Evolutionary conservation across 2,113 vertebrate genomes (phyloP).

Genomic region (rabbit (Oryctolagus cuniculus)): DNA sequence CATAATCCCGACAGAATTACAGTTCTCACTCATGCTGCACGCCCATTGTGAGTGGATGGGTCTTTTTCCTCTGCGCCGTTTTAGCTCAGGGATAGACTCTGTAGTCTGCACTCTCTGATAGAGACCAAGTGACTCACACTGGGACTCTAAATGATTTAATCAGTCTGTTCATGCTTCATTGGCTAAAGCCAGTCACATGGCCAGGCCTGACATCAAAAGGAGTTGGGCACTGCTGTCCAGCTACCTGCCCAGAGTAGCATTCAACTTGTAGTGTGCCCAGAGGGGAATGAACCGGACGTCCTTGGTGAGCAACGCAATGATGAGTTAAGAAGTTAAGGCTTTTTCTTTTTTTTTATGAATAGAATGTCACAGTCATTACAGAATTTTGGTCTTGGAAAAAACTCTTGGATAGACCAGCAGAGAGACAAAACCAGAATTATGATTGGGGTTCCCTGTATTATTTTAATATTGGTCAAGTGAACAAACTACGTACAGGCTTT

Average conservation of each 20-base stretch:
- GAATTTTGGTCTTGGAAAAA: background rate
- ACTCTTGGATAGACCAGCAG: background rate
- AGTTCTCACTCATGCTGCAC: background rate
- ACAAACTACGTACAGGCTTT: background rate
- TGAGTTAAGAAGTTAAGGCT: background rate
- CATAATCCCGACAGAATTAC: background rate
- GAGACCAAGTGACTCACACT: background rate
- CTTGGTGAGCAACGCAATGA: background rate
- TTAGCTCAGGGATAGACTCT: background rate
- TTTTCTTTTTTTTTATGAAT: constrained; percentile 2
- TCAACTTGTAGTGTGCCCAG: background rate
- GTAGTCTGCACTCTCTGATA: background rate
- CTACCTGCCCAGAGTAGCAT: background rate
- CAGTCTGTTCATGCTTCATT: background rate
- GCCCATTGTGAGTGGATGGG: background rate
- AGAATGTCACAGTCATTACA: background rate
- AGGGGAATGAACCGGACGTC: background rate
- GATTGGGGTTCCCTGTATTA: background rate
- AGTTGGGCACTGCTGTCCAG: background rate
- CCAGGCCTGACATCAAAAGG: background rate
- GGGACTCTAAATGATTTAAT: background rate
- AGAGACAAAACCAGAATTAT: background rate
- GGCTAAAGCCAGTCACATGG: background rate
- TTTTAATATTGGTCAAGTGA: background rate
- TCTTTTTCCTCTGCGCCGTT: background rate